A percentile compares a stretch with the other conserved stretches of the same genome.
Evolutionary conservation across 2,888 invertebrate genomes (phyloP).

Genomic region (Drosophila formosana): DNA sequence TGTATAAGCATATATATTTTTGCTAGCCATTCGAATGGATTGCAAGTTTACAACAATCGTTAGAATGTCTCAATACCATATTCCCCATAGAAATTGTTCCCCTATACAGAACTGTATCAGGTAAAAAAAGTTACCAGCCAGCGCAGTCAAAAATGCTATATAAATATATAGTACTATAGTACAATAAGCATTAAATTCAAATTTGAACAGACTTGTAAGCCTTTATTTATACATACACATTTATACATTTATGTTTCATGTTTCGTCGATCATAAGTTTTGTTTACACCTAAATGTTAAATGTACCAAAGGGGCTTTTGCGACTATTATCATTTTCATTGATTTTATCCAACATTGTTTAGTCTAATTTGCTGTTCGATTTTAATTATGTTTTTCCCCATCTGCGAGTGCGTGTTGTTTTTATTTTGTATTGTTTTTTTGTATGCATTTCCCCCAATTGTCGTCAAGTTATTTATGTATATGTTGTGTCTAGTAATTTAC

Average conservation of each 20-base stretch:
- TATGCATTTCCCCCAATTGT: not conserved
- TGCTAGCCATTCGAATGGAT: constrained; percentile 29
- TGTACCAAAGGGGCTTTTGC: not conserved
- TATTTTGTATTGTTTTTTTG: not conserved
- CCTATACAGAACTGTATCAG: constrained; percentile 21
- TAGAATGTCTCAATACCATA: constrained; percentile 26
- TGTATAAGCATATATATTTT: constrained; percentile 26
- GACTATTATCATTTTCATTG: not conserved
- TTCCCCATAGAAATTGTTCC: constrained; percentile 8
- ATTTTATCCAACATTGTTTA: not conserved
- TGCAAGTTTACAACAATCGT: constrained; percentile 22
- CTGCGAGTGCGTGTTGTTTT: not conserved
- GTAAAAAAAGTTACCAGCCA: constrained; percentile 6
- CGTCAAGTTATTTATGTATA: too few relatives aligned
- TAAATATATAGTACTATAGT: not conserved
- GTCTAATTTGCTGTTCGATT: not conserved
- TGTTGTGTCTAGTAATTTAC: not conserved
- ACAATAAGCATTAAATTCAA: constrained; percentile 9
- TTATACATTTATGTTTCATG: not conserved
- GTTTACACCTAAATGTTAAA: not conserved
- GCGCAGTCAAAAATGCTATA: constrained; percentile 10
- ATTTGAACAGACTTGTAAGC: constrained; percentile 7
- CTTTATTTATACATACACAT: constrained; percentile 11
- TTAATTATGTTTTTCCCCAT: not conserved
- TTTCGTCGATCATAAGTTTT: not conserved